Conservation (phyloP, 1,140 invertebrate species). For the Halotydeus destructor region DNA sequence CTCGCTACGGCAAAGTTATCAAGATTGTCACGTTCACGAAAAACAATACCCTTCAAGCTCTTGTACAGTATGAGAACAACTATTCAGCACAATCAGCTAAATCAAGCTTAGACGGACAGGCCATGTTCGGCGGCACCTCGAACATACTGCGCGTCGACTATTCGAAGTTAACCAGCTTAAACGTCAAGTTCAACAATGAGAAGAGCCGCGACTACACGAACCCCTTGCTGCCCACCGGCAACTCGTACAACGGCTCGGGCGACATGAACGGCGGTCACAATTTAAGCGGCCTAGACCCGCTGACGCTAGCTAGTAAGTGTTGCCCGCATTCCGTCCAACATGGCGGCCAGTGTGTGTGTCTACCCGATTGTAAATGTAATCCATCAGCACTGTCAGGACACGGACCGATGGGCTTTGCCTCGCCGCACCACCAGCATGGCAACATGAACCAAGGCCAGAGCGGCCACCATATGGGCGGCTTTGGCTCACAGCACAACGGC, state of each 20-base stretch:
- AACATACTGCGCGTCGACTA: constrained; percentile 90
- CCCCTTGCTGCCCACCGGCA: constrained; percentile 81
- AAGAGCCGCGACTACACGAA: constrained; percentile 98
- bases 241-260: constrained; percentile 24
- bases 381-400: too few species aligned
- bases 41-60: constrained; percentile 96
- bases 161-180: constrained; percentile 87
- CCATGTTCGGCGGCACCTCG: constrained; percentile 94
- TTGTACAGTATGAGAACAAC: constrained; percentile 95
- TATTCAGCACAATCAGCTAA: constrained; percentile 40
- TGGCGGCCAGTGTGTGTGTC: background rate
- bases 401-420: too few species aligned
- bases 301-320: background rate
- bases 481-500: background rate
- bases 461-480: background rate
- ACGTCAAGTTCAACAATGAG: constrained; percentile 99
- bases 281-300: background rate
- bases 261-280: too few species aligned
- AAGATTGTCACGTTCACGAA: constrained; percentile 99
- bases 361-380: background rate
- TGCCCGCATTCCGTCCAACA: background rate
- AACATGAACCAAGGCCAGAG: too few species aligned
- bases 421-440: too few species aligned
- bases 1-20: constrained; percentile 86
- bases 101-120: constrained; percentile 75